Conservation (phyloP, 2,888 invertebrate genomes). For the Opisthograptis luteolata region DNA sequence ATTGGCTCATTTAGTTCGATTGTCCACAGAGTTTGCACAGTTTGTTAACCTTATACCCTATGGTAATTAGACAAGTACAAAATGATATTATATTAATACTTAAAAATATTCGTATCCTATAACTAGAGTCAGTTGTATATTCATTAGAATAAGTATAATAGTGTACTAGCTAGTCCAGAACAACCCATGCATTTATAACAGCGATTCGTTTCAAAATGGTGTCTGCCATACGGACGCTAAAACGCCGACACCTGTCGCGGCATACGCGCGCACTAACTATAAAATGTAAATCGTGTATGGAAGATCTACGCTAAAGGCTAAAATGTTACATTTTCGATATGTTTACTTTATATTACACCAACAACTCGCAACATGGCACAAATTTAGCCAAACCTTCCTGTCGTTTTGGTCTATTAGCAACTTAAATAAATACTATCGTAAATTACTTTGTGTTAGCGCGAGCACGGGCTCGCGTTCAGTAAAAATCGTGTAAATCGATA, state of each 20-base stretch:
- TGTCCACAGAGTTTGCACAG: constrained; percentile 76
- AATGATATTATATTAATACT: constrained; percentile 81
- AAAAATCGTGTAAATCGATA: constrained; percentile 27
- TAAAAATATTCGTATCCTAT: constrained; percentile 78
- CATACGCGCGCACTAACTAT: constrained; percentile 64
- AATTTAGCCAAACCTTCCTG: constrained; percentile 61
- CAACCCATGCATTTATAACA: constrained; percentile 59
- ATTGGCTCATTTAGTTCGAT: constrained; percentile 77
- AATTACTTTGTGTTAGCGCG: constrained; percentile 10
- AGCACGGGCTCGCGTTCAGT: constrained; percentile 22
- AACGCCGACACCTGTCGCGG: constrained; percentile 21
- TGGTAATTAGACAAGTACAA: constrained; percentile 84
- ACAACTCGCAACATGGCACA: constrained; percentile 78
- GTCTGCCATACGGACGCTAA: constrained; percentile 9
- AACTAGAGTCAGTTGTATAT: constrained; percentile 81
- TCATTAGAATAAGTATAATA: constrained; percentile 67
- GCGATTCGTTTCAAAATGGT: constrained; percentile 46
- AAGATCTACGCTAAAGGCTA: constrained; percentile 83
- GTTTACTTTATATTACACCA: constrained; percentile 75
- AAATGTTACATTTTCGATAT: constrained; percentile 80
- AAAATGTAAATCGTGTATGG: constrained; percentile 68
- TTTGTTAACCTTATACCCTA: constrained; percentile 80
- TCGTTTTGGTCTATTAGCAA: constrained; percentile 55
- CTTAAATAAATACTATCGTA: constrained; percentile 41
- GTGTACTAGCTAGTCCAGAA: constrained; percentile 63